Evolutionary conservation across 2,888 invertebrate genomes (phyloP).

Genomic region (Tricholauxania praeusta): DNA sequence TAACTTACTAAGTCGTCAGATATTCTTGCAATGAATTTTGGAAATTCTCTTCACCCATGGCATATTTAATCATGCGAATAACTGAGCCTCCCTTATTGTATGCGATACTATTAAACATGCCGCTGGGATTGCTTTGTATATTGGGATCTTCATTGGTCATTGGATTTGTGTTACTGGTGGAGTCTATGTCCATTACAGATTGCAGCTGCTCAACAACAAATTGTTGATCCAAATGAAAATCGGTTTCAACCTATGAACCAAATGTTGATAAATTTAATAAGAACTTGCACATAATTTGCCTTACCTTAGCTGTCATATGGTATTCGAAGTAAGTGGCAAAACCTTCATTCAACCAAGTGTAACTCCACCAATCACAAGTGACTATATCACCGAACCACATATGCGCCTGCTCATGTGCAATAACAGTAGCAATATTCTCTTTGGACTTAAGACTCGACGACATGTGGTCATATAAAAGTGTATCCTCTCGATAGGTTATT

Average conservation of each 20-base stretch:
- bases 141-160: conserved; percentile 71
- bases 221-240: conserved; percentile 76
- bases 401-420: conserved; percentile 71
- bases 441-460: conserved; percentile 73
- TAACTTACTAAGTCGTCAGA: conserved; percentile 63
- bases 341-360: conserved; percentile 75
- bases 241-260: conserved; percentile 70
- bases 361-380: conserved; percentile 70
- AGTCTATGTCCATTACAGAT: conserved; percentile 72
- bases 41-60: conserved; percentile 71
- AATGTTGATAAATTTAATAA: no score
- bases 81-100: conserved; percentile 78
- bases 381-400: conserved; percentile 77
- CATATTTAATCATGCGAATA: conserved; percentile 77
- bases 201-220: conserved; percentile 80
- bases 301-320: conserved; percentile 68
- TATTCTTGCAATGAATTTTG: conserved; percentile 71
- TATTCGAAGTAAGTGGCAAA: conserved; percentile 83
- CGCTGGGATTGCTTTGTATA: conserved; percentile 72
- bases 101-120: conserved; percentile 76
- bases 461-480: conserved; percentile 70
- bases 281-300: not conserved
- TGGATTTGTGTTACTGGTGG: conserved; percentile 71
- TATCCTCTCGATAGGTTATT: conserved; percentile 73
- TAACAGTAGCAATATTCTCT: conserved; percentile 73